Evolutionary conservation across 2,888 invertebrate species (phyloP), one percentile per base, ranked within the genome.

Genomic region (Acronicta psi): DNA sequence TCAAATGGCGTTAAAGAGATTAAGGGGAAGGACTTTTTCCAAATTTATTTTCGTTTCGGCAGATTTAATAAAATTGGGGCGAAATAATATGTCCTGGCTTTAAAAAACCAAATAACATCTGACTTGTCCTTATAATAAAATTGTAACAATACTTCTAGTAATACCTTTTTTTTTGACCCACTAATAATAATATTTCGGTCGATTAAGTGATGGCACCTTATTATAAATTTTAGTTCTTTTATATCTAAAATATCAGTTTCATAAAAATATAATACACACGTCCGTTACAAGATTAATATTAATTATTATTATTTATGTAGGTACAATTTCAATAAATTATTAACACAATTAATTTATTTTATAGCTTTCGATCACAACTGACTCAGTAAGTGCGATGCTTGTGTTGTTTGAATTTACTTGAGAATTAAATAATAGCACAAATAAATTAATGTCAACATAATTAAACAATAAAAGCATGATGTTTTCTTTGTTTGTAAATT

Each of bases 381-480:
- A 69, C 20, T 40, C 61, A 56, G 86, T 85, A 84, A 86, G 87
- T 86, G 67, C 58, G 49, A 69, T 60, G 53, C 54, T 57, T 64
- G 25, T 54, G 55, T 54, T 37, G 45, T 42, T n/a, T 42, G 9
- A 42, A 69, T 40, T 20, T 43, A 42, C 7, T 18, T 44, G 58
- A 34, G 40, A 50, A 18, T 8, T 23, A 20, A 20, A 36, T 17
- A 36, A 29, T 9, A 13, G 13, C 13, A 31, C 4, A 2, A 31
- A 31, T 3, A 31, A 31, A 31, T n/a, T n/a, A n/a, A n/a, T 31
- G 13, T 31, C 3, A 31, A n/a, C 13, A 2, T 0, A 18, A 10
- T 18, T 18, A 16, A 17, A 11, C 13, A 17, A 40, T 40, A 40
- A 31, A 31, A n/a, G 58, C 58, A 58, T 59, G 58, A 7, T 20